Evolutionary conservation across 2,797 vertebrate species (phyloP).

Genomic region (Sparus aurata): DNA sequence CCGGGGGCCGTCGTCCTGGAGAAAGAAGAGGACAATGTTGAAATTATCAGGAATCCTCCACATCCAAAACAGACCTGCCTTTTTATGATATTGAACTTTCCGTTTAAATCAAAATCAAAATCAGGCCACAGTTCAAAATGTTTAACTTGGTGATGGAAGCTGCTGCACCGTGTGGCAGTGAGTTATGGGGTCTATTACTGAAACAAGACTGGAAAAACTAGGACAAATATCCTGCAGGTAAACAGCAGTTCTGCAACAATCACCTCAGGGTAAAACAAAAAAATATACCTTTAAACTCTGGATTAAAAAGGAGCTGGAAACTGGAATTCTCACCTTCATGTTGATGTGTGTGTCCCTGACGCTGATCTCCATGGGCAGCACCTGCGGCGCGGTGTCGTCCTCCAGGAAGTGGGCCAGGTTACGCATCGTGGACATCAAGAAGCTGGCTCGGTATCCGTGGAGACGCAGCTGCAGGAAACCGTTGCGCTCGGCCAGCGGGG

Average conservation of each 20-base stretch:
- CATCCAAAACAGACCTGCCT: slow-evolving; percentile 32
- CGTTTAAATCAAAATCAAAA: slow-evolving; percentile 54
- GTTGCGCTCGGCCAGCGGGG: slow-evolving; percentile 92
- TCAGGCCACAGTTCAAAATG: slow-evolving; percentile 53
- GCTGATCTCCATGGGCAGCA: slow-evolving; percentile 97
- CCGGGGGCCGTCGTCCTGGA: slow-evolving; percentile 91
- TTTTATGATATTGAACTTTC: slow-evolving; percentile 60
- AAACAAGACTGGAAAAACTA: slow-evolving; percentile 12
- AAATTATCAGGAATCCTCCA: slow-evolving; percentile 26
- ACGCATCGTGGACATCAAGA: slow-evolving; percentile 92
- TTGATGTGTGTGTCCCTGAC: slow-evolving; percentile 91
- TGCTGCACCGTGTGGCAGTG: slow-evolving; percentile 11
- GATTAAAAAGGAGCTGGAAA: neutral
- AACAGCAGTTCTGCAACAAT: neutral
- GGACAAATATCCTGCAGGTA: slow-evolving; percentile 28
- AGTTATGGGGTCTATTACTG: slow-evolving; percentile 43
- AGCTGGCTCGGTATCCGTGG: slow-evolving; percentile 91
- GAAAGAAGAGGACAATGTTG: slow-evolving; percentile 19
- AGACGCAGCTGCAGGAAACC: slow-evolving; percentile 95
- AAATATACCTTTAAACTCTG: neutral
- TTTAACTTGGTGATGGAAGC: slow-evolving; percentile 42
- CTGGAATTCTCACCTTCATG: slow-evolving; percentile 87
- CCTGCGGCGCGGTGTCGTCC: slow-evolving; percentile 91
- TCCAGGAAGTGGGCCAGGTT: slow-evolving; percentile 96
- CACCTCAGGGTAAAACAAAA: neutral